phyloP scores from a whole-genome alignment of 2,888 invertebrate genomes.

The Itoplectis maculator region DNA sequence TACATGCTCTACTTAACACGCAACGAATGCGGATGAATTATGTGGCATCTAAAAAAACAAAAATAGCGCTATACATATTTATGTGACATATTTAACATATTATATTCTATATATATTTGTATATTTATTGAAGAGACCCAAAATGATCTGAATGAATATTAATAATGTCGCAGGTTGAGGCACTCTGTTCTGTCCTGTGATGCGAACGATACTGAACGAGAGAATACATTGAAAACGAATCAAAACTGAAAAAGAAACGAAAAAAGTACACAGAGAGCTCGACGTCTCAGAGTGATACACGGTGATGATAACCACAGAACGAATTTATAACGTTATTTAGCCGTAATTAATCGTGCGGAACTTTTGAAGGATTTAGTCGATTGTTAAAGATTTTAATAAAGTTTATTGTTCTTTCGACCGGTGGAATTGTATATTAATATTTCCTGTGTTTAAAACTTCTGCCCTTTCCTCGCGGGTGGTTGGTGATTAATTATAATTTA shows the following conservation, averaged over 20 bases:
- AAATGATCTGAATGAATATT: constrained; percentile 58
- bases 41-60: constrained; percentile 24
- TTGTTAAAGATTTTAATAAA: constrained; percentile 67
- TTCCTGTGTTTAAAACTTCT: background rate
- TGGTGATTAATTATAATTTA: background rate
- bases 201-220: constrained; percentile 75
- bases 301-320: constrained; percentile 58
- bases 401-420: constrained; percentile 61
- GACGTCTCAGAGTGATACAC: constrained; percentile 44
- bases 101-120: constrained; percentile 25
- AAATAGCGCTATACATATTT: background rate
- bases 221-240: constrained; percentile 36
- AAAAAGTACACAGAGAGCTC: constrained; percentile 45
- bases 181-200: constrained; percentile 76
- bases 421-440: constrained; percentile 24
- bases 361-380: constrained; percentile 56
- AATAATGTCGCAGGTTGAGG: constrained; percentile 81
- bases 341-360: constrained; percentile 27
- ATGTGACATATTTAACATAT: constrained; percentile 3
- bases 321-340: constrained; percentile 56
- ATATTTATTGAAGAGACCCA: constrained; percentile 45
- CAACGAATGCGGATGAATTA: constrained; percentile 28
- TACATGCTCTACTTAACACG: constrained; percentile 14
- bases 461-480: constrained; percentile 8
- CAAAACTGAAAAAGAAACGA: constrained; percentile 67